A percentile compares a stretch with the other conserved stretches of the same genome.
These are phyloP conservation scores for Butastur rufipennis DNA, from an alignment of 2,113 vertebrate genomes.

Conservation along the genomic window DNA sequence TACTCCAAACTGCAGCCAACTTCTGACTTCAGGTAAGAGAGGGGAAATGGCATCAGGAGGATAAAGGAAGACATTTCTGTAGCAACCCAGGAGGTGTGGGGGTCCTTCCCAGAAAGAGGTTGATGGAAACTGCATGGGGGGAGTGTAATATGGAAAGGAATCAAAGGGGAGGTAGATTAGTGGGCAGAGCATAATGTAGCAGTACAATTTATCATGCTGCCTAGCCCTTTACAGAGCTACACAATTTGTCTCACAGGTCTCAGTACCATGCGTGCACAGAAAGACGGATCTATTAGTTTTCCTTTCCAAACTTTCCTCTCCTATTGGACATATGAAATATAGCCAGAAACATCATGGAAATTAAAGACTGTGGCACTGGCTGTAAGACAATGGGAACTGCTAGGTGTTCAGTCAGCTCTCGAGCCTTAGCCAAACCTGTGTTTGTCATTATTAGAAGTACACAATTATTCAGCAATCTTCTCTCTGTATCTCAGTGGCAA, in stretches of 20 bases:
- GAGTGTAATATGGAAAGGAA: fast-evolving
- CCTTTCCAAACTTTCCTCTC: not conserved
- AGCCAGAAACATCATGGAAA: not conserved
- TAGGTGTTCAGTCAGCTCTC: not conserved
- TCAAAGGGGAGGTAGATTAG: not conserved
- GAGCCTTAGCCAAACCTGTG: not conserved
- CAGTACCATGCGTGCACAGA: not conserved
- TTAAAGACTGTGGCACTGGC: not conserved
- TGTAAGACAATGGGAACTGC: not conserved
- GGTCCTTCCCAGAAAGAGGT: not conserved
- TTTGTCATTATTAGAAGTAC: not conserved
- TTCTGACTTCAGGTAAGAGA: not conserved
- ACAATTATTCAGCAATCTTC: not conserved
- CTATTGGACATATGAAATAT: not conserved
- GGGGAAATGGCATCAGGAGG: not conserved
- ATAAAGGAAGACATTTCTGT: not conserved
- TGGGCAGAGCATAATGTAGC: fast-evolving
- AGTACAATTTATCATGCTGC: not conserved
- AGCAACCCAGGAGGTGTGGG: not conserved
- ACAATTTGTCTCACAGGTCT: not conserved
- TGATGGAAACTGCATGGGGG: not conserved
- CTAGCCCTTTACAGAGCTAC: not conserved
- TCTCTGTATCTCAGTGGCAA: not conserved
- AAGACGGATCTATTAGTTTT: not conserved
- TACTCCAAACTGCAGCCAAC: not conserved